Base-by-base conservation (phyloP, 2,113 vertebrate genomes). In the Alethe diademata region DNA sequence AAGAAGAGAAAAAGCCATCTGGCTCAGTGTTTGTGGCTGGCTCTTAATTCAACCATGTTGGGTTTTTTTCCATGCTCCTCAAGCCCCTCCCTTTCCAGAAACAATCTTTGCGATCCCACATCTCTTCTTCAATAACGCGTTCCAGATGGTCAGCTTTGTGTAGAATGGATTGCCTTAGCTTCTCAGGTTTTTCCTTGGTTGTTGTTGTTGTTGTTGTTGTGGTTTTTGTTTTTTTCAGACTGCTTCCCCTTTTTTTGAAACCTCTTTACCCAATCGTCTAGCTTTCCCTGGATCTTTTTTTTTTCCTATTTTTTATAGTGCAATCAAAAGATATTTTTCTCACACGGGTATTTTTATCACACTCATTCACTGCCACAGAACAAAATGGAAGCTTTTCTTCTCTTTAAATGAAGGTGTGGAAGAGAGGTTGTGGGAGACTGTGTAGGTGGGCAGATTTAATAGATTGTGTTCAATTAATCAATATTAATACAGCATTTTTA, bases 41-140 rank as follows among this genome's bases (percentile, higher is more conserved):
- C 72, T 84, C 53, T 86, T 94, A 91, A 86, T 95, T 88, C 83
- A 78, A 28, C 90, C 72, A 72, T 50, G 69, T 35, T 95, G 91
- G 38, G 2, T 9, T 96, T 95, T 91, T 95, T 96, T 94, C 94
- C 96, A 94, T 96, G 94, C 90, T 85, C 81, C 58, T 94, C 47
- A 83, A 90, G 71, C 93, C 90, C 75, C 90, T 97, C 95, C 93
- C 90, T 94, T 92, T 86, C 93, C 90, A 96, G 88, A 93, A 96
- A 97, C 72, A 84, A 94, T 96, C 90, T 96, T 56, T 96, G 92
- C 61, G 88, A 96, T 97, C 88, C 93, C 92, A 88, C 88, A 90
- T 95, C 79, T 88, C 90, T 31, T 94, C 82, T 74, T 64, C 82
- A 93, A 61, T 97, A 97, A 96, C 26, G 0, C 16, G 1, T 96